Percentiles rank a stretch among this genome's conserved stretches.
Conservation (phyloP, 2,113 vertebrate species). For the Osmerus eperlanus region DNA sequence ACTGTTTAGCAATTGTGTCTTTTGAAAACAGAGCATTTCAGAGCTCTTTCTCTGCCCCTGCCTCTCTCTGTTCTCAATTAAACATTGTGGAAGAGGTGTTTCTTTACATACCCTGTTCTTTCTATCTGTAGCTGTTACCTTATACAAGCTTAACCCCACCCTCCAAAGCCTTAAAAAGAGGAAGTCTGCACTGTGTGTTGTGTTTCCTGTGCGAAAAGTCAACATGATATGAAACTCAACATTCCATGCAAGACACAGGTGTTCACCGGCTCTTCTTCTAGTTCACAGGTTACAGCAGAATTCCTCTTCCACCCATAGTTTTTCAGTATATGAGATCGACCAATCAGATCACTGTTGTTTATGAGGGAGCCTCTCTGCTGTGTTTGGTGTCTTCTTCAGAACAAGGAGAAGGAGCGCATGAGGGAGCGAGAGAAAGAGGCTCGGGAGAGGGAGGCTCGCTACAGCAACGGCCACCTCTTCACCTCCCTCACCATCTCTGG, state of each 20-base stretch:
- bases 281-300: too few relatives aligned
- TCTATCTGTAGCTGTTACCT: neutral
- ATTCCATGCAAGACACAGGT: neutral
- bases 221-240: conserved; percentile 4
- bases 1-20: too few relatives aligned
- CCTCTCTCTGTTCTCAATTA: neutral
- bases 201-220: conserved; percentile 40
- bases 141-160: neutral
- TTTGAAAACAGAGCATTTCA: neutral
- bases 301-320: too few relatives aligned
- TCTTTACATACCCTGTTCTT: neutral
- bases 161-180: conserved; percentile 32
- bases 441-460: conserved; percentile 79
- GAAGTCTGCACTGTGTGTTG: conserved; percentile 39
- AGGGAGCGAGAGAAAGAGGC: conserved; percentile 73
- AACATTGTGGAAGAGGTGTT: too few relatives aligned
- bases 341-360: too few relatives aligned
- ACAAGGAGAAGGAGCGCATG: conserved; percentile 78
- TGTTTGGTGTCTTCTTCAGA: conserved; percentile 49
- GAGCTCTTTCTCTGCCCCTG: neutral
- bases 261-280: too few relatives aligned
- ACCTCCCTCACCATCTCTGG: conserved; percentile 81
- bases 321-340: too few relatives aligned
- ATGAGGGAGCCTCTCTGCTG: neutral
- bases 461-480: conserved; percentile 84